phyloP scores from a whole-genome alignment of 1,140 invertebrate species.

The Trypoxylus dichotomus region DNA sequence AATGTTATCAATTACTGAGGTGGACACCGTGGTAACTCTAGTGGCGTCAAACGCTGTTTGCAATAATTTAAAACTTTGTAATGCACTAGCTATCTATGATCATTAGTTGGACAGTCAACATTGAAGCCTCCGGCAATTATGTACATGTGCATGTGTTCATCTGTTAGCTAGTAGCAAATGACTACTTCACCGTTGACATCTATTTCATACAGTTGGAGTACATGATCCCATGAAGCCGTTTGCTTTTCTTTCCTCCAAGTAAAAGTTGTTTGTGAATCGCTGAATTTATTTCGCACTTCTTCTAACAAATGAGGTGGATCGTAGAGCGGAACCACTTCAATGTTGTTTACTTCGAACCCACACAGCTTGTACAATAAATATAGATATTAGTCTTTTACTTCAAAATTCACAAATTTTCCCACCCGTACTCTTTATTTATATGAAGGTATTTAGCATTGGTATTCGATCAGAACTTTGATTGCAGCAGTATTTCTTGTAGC shows the following conservation, averaged over 20 bases:
- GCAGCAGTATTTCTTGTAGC: not conserved
- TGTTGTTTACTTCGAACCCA: too few species aligned
- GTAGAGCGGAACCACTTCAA: too few species aligned
- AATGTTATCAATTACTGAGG: too few species aligned
- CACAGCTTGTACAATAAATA: too few species aligned
- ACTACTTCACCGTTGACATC: not conserved
- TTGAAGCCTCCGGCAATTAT: too few species aligned
- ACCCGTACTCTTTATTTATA: not conserved
- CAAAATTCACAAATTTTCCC: not conserved
- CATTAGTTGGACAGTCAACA: too few species aligned
- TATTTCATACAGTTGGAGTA: not conserved
- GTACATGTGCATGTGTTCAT: not conserved
- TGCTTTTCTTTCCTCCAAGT: not conserved
- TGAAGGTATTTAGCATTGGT: not conserved
- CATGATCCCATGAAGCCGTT: not conserved
- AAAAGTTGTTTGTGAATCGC: not conserved
- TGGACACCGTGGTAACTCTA: too few species aligned
- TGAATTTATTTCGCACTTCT: not conserved
- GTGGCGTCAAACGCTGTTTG: too few species aligned
- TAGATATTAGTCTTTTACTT: too few species aligned
- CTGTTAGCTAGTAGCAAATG: not conserved
- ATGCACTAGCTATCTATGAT: too few species aligned
- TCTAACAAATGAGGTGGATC: conserved; percentile 6
- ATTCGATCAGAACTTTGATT: conserved; percentile 36
- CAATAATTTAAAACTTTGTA: too few species aligned